Evolutionary conservation across 1,140 invertebrate genomes (phyloP).

Genomic region (Liolophura sinensis): DNA sequence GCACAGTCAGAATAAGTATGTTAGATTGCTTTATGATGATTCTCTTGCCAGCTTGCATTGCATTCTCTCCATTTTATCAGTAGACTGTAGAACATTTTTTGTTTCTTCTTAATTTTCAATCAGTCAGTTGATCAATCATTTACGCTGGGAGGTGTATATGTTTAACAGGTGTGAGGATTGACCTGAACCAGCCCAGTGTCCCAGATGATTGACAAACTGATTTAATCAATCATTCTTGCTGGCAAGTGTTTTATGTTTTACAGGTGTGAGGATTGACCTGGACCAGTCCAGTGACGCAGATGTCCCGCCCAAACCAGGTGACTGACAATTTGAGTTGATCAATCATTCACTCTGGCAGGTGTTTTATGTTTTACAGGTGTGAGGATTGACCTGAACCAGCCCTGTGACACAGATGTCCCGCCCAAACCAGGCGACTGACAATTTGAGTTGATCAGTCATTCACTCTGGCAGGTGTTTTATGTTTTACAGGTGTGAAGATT

Average conservation of each 20-base stretch:
- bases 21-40: too few species aligned
- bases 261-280: background rate
- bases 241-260: background rate
- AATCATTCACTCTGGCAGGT: background rate
- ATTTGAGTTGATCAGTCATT: background rate
- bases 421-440: too few species aligned
- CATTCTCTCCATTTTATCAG: too few species aligned
- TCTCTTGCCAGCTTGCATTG: too few species aligned
- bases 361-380: slow-evolving; percentile 24
- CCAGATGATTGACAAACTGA: background rate
- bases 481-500: slow-evolving; percentile 34
- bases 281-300: background rate
- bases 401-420: slow-evolving; percentile 35
- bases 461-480: background rate
- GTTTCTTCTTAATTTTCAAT: background rate
- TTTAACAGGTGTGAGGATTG: background rate
- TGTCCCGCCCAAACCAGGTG: background rate
- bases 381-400: slow-evolving; percentile 44
- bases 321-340: background rate
- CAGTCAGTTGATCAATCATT: background rate
- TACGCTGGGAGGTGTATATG: background rate
- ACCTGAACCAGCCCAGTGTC: background rate
- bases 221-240: background rate
- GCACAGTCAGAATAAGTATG: too few species aligned
- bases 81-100: too few species aligned